phyloP scores from a whole-genome alignment of 2,888 invertebrate species.

The Caenorhabditis zanzibari region DNA sequence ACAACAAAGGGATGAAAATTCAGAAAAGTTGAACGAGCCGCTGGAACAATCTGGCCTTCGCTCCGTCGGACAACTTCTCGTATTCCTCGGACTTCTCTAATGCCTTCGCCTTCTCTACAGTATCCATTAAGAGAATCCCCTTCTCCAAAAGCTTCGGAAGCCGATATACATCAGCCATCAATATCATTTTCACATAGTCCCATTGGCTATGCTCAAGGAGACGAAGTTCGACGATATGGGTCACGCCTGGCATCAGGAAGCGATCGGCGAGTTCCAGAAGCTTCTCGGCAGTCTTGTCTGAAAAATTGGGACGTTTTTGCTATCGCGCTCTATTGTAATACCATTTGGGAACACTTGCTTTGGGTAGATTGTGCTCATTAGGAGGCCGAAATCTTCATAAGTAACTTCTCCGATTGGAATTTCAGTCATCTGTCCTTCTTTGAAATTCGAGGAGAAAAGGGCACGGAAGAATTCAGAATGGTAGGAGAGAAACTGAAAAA shows the following conservation, averaged over 20 bases:
- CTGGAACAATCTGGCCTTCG: neutral
- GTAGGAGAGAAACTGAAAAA: slow-evolving; percentile 18
- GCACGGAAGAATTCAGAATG: slow-evolving; percentile 13
- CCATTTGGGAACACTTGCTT: neutral
- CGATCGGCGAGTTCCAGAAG: neutral
- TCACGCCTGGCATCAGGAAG: neutral
- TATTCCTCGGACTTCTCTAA: neutral
- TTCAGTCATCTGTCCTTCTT: neutral
- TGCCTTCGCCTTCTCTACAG: neutral
- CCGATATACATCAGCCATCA: neutral
- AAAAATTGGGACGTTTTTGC: neutral
- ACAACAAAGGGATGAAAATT: neutral
- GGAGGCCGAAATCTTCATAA: neutral
- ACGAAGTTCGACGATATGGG: neutral
- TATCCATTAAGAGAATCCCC: neutral
- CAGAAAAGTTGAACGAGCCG: neutral
- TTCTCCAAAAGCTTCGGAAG: neutral
- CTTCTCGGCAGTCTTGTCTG: neutral
- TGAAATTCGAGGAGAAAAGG: neutral
- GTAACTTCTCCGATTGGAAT: neutral
- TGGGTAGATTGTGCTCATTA: neutral
- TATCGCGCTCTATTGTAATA: neutral
- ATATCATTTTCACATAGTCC: neutral
- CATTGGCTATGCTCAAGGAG: neutral
- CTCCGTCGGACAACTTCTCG: neutral